phyloP scores from a whole-genome alignment of 1,140 invertebrate genomes.

The Drosophila lacteicornis region DNA sequence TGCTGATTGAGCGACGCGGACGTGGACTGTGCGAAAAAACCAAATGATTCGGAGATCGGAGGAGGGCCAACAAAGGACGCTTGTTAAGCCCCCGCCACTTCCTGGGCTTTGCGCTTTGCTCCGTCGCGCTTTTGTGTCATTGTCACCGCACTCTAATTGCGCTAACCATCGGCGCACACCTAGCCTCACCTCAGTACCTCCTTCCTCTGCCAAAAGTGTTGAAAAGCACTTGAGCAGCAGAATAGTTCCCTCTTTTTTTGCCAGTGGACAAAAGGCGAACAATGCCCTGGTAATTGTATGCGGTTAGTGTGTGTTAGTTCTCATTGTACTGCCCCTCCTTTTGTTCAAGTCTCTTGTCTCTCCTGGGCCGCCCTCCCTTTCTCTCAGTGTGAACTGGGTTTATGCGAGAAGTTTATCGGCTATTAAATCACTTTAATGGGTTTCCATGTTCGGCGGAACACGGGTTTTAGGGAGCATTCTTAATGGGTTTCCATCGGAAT shows the following conservation, averaged over 20 bases:
- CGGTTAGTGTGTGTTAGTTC: constrained; percentile 62
- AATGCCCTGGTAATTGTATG: constrained; percentile 80
- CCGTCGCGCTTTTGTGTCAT: constrained; percentile 78
- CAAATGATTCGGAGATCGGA: constrained; percentile 9
- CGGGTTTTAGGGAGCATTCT: constrained; percentile 14
- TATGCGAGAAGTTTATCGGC: constrained; percentile 71
- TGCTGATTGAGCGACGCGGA: constrained; percentile 6
- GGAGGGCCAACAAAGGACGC: constrained; percentile 55
- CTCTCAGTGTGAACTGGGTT: constrained; percentile 46
- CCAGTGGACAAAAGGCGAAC: constrained; percentile 69
- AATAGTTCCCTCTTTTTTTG: constrained; percentile 55
- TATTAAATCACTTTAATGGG: constrained; percentile 80
- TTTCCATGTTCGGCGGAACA: constrained; percentile 33
- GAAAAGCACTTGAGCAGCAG: constrained; percentile 71
- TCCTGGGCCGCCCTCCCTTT: constrained; percentile 14
- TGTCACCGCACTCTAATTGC: constrained; percentile 81
- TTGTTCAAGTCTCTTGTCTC: constrained; percentile 25
- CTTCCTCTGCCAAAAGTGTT: constrained; percentile 33
- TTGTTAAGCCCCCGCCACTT: constrained; percentile 64
- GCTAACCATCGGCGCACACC: constrained; percentile 61
- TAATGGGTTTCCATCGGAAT: constrained; percentile 1
- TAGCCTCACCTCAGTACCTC: background rate
- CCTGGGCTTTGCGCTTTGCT: constrained; percentile 57
- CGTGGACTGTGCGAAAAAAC: constrained; percentile 18
- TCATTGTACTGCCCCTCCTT: constrained; percentile 24